Percentiles rank a stretch among this genome's conserved stretches.
phyloP scores from a whole-genome alignment of 2,888 invertebrate genomes.

The Toxonevra muliebris region DNA sequence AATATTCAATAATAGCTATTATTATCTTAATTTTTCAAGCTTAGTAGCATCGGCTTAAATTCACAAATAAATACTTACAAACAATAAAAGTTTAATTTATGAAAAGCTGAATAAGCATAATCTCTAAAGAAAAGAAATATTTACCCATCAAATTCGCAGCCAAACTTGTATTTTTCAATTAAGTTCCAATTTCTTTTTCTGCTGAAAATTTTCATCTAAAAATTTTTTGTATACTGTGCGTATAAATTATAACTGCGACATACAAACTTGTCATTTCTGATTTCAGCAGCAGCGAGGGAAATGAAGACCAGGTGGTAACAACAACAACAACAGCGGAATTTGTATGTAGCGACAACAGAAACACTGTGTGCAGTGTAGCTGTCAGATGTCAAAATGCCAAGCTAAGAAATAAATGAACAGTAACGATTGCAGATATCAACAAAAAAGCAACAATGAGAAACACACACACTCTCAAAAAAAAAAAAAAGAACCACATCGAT shows the following conservation, averaged over 20 bases:
- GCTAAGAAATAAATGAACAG: slow-evolving; percentile 35
- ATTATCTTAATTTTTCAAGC: too few relatives aligned
- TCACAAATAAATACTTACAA: too few relatives aligned
- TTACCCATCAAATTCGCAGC: too few relatives aligned
- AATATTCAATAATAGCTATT: too few relatives aligned
- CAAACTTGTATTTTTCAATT: background rate
- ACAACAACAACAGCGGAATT: background rate
- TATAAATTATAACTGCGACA: slow-evolving; percentile 4
- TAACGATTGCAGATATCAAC: slow-evolving; percentile 7
- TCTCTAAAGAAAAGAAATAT: too few relatives aligned
- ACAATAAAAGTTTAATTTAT: background rate
- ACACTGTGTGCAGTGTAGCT: slow-evolving; percentile 17
- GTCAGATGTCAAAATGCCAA: slow-evolving; percentile 32
- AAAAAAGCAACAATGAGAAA: slow-evolving; percentile 17
- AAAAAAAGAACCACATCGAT: slow-evolving; percentile 9
- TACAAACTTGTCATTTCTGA: background rate
- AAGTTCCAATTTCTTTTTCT: background rate
- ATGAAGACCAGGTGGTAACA: background rate
- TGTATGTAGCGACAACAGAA: background rate
- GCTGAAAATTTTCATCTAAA: background rate
- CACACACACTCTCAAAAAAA: background rate
- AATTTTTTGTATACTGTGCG: background rate
- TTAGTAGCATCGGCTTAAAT: too few relatives aligned
- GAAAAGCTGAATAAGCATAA: background rate
- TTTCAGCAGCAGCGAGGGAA: background rate